A percentile compares a stretch with the other conserved stretches of the same genome.
phyloP scores from a whole-genome alignment of 2,888 invertebrate species.

The Eremobia ochroleuca region DNA sequence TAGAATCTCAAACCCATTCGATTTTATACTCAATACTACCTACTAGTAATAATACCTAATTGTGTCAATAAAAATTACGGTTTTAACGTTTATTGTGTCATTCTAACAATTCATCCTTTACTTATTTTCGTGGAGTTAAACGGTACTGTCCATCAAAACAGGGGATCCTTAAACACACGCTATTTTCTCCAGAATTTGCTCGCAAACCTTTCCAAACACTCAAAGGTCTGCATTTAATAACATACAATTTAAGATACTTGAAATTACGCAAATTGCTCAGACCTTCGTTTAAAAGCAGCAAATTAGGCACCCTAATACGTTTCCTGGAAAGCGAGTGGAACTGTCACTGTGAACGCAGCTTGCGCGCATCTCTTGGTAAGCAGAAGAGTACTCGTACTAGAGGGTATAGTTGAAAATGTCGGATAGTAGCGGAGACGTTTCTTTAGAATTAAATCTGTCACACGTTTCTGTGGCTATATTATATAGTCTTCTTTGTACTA shows the following conservation, averaged over 20 bases:
- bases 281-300: slow-evolving; percentile 41
- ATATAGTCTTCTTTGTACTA: neutral
- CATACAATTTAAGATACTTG: slow-evolving; percentile 55
- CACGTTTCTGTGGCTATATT: neutral
- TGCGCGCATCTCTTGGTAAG: neutral
- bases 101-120: neutral
- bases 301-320: slow-evolving; percentile 48
- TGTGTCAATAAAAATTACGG: neutral
- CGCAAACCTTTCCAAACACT: slow-evolving; percentile 30
- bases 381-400: neutral
- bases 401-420: neutral
- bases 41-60: neutral
- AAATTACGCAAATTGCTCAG: slow-evolving; percentile 55
- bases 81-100: neutral
- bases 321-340: slow-evolving; percentile 47
- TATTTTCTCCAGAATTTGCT: slow-evolving; percentile 30
- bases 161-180: slow-evolving; percentile 30
- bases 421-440: no score
- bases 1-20: neutral
- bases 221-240: slow-evolving; percentile 42
- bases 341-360: slow-evolving; percentile 27
- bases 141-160: slow-evolving; percentile 13
- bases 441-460: neutral
- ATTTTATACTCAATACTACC: neutral
- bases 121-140: slow-evolving; percentile 22